These are phyloP conservation scores for Tuta absoluta DNA, from an alignment of 2,888 invertebrate genomes.

Conservation along the genomic window DNA sequence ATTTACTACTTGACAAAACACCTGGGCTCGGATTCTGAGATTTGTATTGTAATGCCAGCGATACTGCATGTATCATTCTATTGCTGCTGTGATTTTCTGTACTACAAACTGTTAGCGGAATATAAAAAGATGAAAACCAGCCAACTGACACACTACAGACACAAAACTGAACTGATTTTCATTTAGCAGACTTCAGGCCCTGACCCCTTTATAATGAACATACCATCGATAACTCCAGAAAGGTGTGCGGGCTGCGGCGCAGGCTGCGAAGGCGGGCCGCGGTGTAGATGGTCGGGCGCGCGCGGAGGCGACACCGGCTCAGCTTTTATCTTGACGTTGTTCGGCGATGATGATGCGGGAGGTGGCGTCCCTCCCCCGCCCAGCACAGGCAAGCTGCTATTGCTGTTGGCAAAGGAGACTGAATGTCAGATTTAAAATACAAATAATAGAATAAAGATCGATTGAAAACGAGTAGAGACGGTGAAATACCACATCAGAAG, in stretches of 20 bases:
- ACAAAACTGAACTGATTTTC: no score
- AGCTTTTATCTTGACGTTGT: constrained; percentile 94
- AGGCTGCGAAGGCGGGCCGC: constrained; percentile 70
- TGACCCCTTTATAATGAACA: no score
- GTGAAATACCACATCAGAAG: no score
- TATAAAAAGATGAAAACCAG: no score
- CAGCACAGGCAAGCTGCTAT: constrained; percentile 88
- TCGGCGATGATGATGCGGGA: constrained; percentile 89
- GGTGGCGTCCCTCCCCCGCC: constrained; percentile 85
- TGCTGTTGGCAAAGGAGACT: constrained; percentile 37
- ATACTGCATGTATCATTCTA: no score
- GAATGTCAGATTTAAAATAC: background rate
- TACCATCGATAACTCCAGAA: constrained; percentile 74
- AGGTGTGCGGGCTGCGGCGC: constrained; percentile 75
- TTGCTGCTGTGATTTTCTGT: no score
- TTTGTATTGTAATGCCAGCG: no score
- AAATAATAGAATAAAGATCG: background rate
- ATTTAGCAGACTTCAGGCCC: no score
- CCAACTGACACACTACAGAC: no score
- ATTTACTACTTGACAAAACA: no score
- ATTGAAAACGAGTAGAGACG: background rate
- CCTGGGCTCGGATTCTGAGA: no score
- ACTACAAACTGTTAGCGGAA: no score
- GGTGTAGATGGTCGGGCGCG: constrained; percentile 85
- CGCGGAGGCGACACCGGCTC: constrained; percentile 97